phyloP scores from a whole-genome alignment of 2,113 vertebrate species.

The Labrus mixtus region DNA sequence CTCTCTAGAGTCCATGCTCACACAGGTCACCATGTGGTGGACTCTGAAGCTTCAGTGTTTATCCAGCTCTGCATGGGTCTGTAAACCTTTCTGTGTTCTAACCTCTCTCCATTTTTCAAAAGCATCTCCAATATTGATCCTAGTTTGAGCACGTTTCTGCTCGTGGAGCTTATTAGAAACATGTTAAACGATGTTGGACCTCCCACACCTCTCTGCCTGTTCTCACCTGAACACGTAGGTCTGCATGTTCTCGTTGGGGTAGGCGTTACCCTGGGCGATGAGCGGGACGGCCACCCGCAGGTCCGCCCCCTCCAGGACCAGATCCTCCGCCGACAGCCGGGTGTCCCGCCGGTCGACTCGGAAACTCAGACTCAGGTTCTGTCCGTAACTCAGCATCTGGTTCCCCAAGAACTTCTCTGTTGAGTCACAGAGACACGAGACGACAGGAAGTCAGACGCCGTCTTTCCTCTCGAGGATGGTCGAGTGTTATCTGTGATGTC shows the following conservation, averaged over 20 bases:
- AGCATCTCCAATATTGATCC: no score
- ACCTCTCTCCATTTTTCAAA: no score
- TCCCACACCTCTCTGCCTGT: no score
- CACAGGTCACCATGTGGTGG: no score
- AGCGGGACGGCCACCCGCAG: conserved; percentile 91
- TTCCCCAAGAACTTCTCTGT: conserved; percentile 93
- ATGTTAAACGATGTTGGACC: no score
- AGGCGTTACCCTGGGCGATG: conserved; percentile 96
- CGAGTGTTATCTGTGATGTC: no score
- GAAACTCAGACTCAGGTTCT: conserved; percentile 94
- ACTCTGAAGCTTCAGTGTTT: no score
- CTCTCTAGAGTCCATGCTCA: no score
- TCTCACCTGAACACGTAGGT: conserved; percentile 91
- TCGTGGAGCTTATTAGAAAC: no score
- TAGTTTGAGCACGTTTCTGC: no score
- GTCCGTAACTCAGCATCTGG: conserved; percentile 93
- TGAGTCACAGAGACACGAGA: background rate
- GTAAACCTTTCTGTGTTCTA: no score
- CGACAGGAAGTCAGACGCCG: background rate
- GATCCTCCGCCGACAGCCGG: conserved; percentile 94
- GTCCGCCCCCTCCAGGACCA: conserved; percentile 92
- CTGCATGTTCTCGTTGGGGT: conserved; percentile 89
- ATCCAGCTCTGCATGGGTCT: no score
- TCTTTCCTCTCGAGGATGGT: background rate
- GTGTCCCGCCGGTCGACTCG: conserved; percentile 90